Evolutionary conservation across 2,797 vertebrate species (phyloP).

Genomic region (Takifugu rubripes): DNA sequence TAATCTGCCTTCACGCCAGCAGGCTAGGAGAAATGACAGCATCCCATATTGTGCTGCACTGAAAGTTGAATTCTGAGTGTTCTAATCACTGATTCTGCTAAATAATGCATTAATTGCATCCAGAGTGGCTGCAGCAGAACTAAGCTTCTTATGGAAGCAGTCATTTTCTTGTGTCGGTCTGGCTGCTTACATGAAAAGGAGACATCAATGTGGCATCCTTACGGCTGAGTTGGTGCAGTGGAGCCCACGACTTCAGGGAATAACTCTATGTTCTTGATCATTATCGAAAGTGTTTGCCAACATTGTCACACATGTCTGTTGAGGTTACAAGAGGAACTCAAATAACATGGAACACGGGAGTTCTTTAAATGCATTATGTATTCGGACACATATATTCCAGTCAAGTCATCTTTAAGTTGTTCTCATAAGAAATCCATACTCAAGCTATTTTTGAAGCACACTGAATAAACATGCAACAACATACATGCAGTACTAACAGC

Average conservation of each 20-base stretch:
- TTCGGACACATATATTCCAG: conserved; percentile 7
- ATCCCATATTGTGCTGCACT: conserved; percentile 24
- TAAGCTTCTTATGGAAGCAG: conserved; percentile 54
- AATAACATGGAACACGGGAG: neutral
- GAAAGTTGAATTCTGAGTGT: conserved; percentile 49
- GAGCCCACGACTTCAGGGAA: conserved; percentile 7
- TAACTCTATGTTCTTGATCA: conserved; percentile 29
- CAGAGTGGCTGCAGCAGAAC: conserved; percentile 50
- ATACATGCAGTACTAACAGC: neutral
- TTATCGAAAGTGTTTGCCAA: conserved; percentile 36
- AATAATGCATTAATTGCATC: conserved; percentile 68
- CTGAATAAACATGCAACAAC: neutral
- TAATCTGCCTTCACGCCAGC: conserved; percentile 43
- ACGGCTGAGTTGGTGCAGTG: conserved; percentile 39
- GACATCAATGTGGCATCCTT: conserved; percentile 54
- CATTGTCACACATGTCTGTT: conserved; percentile 22
- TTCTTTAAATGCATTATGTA: conserved; percentile 11
- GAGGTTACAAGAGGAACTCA: conserved; percentile 27
- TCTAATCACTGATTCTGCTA: conserved; percentile 53
- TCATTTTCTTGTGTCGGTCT: conserved; percentile 44
- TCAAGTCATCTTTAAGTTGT: neutral
- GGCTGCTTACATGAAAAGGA: conserved; percentile 37
- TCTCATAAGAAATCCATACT: conserved; percentile 1
- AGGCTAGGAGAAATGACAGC: conserved; percentile 37
- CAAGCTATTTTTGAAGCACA: neutral